Base-by-base conservation (phyloP, 2,888 invertebrate species). In the Pteria penguin region DNA sequence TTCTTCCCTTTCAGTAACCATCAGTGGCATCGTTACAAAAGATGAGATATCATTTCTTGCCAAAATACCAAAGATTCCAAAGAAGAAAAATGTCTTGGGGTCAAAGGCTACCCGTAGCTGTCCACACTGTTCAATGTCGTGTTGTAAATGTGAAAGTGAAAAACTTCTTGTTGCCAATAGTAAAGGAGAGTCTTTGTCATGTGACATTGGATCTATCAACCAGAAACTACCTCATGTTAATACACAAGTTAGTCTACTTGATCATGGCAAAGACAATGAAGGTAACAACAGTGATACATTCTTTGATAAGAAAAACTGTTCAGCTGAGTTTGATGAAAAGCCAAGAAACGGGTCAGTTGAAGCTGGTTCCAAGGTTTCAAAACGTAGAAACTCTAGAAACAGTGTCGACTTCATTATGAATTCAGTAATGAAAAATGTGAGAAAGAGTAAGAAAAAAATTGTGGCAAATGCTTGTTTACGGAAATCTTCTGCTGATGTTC, bases 11-110 rank as follows among this genome's bases (percentile, higher is more conserved):
- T 3, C 57, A 68, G 68, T 52, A 57, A 68, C 52, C 57, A 68
- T 68, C 29, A 52, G 57, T 57, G 68, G 68, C 68, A 68, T 68
- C 32, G 29, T 68, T 24, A 68, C 68, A 68, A 68, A 29, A 26
- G 32, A 31, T 68, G 57, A 68, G 14, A 33, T 68, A 4, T 24
- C 11, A 22, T 26, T 32, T 14, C 55, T 68, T 11, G 31, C 29
- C 57, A 68, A 68, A 32, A 54, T 68, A 27, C 68, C 68, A 14
- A 68, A 68, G 22, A 57, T 68, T 24, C 57, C 29, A 8, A 45
- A 45, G 45, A 45, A 18, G 32, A 68, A 68, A 33, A 31, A 68
- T n/a, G n/a, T n/a, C n/a, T n/a, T n/a, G n/a, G n/a, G n/a, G 33
- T 26, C 29, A 27, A 57, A 2, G 2, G 26, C n/a, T 31, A 57